Base-by-base conservation (phyloP, 2,797 vertebrate genomes). In the Telmatherina bonti region DNA sequence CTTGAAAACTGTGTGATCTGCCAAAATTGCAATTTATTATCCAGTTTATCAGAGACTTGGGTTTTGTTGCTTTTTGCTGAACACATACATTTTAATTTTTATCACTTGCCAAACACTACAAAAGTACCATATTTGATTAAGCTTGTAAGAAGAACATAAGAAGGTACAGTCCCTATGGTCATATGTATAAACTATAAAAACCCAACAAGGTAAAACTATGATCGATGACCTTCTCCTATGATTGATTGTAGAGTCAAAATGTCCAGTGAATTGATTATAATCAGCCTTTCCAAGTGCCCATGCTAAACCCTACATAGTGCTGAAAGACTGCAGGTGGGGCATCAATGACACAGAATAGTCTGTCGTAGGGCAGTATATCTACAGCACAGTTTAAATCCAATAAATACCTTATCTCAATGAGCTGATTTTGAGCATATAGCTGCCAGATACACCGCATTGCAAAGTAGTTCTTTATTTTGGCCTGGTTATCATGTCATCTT, bases 291-390 rank as follows among this genome's bases (percentile, higher is more conserved):
- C 5, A 35, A 35, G 9, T 35, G 33, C 33, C 33, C 33, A 35
- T 7, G 33, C 8, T 35, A 10, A 35, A 7, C 33, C 33, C 8
- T 10, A 35, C 33, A 1, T 7, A 35, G 8, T 5, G 33, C 33
- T 35, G 36, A 15, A 41, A 15, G 38, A 15, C 15, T 41, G 38
- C 15, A 15, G 15, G 38, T 41, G 16, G 38, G 16, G 38, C 38
- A 51, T 51, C 47, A 51, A 24, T 7, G 30, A 47, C 55, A 35
- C 54, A 49, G 43, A 31, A 36, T 54, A n/a, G 43, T 18, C 54
- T 49, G 29, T 67, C 35, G 41, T 27, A 57, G 52, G 63, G 33
- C 33, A 54, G 30, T 30, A 47, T 3, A 20, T 41, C 16, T 57
- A 10, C 22, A 1, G 54, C 41, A 27, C 54, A 67, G 65, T 18